Conservation (phyloP, 2,888 invertebrate genomes). For the Chrysina gloriosa region DNA sequence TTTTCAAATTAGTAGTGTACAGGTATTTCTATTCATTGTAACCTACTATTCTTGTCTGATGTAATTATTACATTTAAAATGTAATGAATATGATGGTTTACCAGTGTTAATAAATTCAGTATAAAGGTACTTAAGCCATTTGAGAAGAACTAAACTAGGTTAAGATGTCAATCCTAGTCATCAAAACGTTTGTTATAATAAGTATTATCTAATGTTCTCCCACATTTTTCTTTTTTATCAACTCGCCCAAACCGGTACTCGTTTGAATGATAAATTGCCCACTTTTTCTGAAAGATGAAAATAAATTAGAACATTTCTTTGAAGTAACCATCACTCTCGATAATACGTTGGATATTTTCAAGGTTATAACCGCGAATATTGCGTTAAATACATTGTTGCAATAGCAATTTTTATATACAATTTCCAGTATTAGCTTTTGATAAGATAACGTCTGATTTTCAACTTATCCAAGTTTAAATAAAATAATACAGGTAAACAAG, state of each 20-base stretch:
- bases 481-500: not conserved
- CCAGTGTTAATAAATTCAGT: not conserved
- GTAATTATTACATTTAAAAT: no score
- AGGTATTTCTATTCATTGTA: no score
- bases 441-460: slow-evolving; percentile 25
- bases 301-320: not conserved
- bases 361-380: not conserved
- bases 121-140: not conserved
- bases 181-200: slow-evolving; percentile 11
- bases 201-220: not conserved
- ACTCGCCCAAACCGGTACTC: no score
- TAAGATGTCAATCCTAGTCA: slow-evolving; percentile 10
- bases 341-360: not conserved
- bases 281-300: not conserved
- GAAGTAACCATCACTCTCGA: not conserved
- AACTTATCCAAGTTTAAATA: not conserved
- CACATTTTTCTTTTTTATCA: not conserved
- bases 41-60: no score
- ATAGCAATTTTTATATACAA: slow-evolving; percentile 14
- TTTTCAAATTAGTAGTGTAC: no score
- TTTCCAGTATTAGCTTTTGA: slow-evolving; percentile 8
- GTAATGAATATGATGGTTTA: no score
- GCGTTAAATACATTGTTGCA: not conserved
- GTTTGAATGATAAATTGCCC: no score
- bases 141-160: slow-evolving; percentile 2